These are phyloP conservation scores for Hassar affinis DNA, from an alignment of 2,113 vertebrate species.

Conservation along the genomic window DNA sequence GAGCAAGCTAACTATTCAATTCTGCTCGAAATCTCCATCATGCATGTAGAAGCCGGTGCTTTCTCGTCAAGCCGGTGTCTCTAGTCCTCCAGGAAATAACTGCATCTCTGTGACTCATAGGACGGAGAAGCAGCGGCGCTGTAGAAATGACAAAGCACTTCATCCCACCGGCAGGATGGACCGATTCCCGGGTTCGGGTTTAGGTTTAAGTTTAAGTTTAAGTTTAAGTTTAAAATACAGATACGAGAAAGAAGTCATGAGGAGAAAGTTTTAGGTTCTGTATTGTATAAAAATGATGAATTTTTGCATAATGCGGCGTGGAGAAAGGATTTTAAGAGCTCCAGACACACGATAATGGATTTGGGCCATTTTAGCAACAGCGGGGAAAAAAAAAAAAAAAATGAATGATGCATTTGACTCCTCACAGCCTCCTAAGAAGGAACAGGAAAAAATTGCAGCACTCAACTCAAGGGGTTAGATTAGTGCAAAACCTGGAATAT, in stretches of 20 bases:
- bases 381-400: constrained; percentile 39
- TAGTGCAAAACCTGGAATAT: not conserved
- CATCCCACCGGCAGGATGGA: constrained; percentile 5
- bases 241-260: no score
- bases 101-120: constrained; percentile 7
- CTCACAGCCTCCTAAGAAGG: not conserved
- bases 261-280: no score
- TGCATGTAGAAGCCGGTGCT: no score
- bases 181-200: not conserved
- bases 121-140: not conserved
- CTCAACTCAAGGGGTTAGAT: constrained; percentile 24
- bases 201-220: no score
- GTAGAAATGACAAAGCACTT: not conserved
- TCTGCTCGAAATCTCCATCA: no score
- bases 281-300: not conserved
- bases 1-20: no score
- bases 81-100: not conserved
- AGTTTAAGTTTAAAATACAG: no score
- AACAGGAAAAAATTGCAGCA: constrained; percentile 6
- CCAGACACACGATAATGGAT: constrained; percentile 39
- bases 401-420: not conserved
- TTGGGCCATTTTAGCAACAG: constrained; percentile 26
- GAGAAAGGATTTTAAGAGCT: not conserved
- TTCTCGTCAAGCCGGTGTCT: not conserved
- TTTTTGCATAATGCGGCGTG: constrained; percentile 8